Base-by-base conservation (phyloP, 2,113 vertebrate genomes). In the Gallinago jamesoni region DNA sequence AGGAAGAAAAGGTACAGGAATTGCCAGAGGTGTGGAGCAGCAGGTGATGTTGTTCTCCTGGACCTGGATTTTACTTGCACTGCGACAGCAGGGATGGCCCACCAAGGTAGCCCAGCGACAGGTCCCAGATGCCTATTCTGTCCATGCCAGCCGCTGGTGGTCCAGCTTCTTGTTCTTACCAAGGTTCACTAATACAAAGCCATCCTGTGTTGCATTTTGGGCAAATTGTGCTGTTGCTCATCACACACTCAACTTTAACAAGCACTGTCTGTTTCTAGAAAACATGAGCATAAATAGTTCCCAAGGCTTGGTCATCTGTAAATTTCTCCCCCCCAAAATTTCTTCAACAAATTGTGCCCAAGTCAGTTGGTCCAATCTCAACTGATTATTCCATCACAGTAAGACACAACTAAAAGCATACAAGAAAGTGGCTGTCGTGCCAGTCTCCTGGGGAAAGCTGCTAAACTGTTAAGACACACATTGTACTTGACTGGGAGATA, bases 401-500 rank as follows among this genome's bases (percentile, higher is more conserved):
- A 59, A 79, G 31, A 33, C 41, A 91, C 18, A 50, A 56, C 27
- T 35, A 63, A 67, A 89, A 77, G 55, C 41, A 12, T 5, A 7
- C 20, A 39, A 84, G 72, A 48, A 83, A 7, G 12, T 23, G 60
- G 77, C n/a, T 87, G 81, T 57, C 70, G 24, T 9, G 15, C 35
- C 25, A 5, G 10, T 68, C 84, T 90, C 63, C 8, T 39, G 66
- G 70, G 72, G 27, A 90, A 92, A 89, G 69, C 60, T 84, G 60
- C 73, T 86, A 27, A 48, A 82, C n/a, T 73, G 52, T 41, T 86
- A 77, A 70, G 48, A 55, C 63, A 87, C 23, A 75, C 19, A 8
- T 18, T n/a, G 39, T 21, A 63, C 63, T 45, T 86, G 79, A 90
- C 55, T 92, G 56, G n/a, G 57, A 92, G 83, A 67, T 28, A 92